Base-by-base conservation (phyloP, 1,140 invertebrate species). In the Helicorthomorpha holstii region DNA sequence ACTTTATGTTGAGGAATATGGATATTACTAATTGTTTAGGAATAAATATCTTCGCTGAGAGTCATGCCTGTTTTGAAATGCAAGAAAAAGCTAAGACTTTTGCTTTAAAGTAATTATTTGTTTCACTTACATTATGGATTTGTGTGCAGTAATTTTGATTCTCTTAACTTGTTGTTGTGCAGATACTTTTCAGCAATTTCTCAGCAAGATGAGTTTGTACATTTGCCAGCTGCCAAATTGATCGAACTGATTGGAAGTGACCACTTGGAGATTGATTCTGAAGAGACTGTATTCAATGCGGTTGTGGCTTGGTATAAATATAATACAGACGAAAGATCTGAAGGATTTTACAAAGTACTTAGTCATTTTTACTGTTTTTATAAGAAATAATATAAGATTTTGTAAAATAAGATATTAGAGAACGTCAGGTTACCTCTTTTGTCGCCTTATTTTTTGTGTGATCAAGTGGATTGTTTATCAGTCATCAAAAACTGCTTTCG, bases 391-490 rank as follows among this genome's bases (percentile, higher is more conserved):
- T n/a, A n/a, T n/a, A n/a, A n/a, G n/a, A n/a, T n/a, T n/a, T n/a
- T n/a, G n/a, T n/a, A n/a, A 49, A 4, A 52, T n/a, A n/a, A 71
- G 62, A 67, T 77, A 27, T 62, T 78, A 56, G 69, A 71, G 52
- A 69, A 71, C 60, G 73, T 78, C 7, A 60, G 75, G 25, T 63
- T 78, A 57, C 72, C 73, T 19, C 66, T 74, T 45, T 62, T 77
- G 41, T 74, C 69, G 54, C 75, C 75, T 0, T 77, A 78, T 59
- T 78, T 74, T 61, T 66, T 78, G 43, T 69, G 74, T 61, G 75
- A 78, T 60, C 66, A 65, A 56, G 73, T 77, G 19, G 71, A 71
- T 54, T 64, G 59, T 22, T 60, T 68, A 53, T 51, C 61, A 27
- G 60, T 68, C 19, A 61, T 76, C 22, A 54, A 57, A 21, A 53